A percentile compares a stretch with the other conserved stretches of the same genome.
These are phyloP conservation scores for Dryas iulia DNA, from an alignment of 1,140 invertebrate species.

Conservation along the genomic window DNA sequence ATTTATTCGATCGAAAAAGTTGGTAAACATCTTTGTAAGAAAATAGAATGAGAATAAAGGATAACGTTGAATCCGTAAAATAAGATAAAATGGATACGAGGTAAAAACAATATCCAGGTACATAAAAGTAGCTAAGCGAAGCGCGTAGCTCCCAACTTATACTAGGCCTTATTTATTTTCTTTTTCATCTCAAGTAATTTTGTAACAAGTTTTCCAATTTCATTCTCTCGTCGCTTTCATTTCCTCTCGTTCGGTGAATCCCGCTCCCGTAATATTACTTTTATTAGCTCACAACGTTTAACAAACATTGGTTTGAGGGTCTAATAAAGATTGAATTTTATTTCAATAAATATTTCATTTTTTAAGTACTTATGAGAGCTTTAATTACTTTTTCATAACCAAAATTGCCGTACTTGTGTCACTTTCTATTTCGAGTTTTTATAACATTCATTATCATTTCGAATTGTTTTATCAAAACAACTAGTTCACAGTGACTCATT, in stretches of 20 bases:
- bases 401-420: background rate
- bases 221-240: slow-evolving; percentile 77
- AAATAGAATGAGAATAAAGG: background rate
- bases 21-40: background rate
- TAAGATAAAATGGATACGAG: slow-evolving; percentile 24
- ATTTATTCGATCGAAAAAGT: background rate
- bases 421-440: background rate
- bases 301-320: slow-evolving; percentile 75
- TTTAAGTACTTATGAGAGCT: background rate
- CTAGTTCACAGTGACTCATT: slow-evolving; percentile 18
- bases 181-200: slow-evolving; percentile 76
- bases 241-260: slow-evolving; percentile 63
- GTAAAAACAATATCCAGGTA: slow-evolving; percentile 50
- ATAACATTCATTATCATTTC: background rate
- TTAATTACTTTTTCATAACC: background rate
- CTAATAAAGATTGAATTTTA: slow-evolving; percentile 60
- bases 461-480: background rate
- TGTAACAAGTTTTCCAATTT: slow-evolving; percentile 80
- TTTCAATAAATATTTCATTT: slow-evolving; percentile 34
- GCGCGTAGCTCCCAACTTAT: slow-evolving; percentile 58
- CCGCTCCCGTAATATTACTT: slow-evolving; percentile 74
- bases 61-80: background rate
- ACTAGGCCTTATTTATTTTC: slow-evolving; percentile 72
- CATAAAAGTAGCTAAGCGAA: slow-evolving; percentile 52
- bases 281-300: slow-evolving; percentile 78